Base-by-base conservation (phyloP, 2,888 invertebrate species). In the Pinctada fucata region DNA sequence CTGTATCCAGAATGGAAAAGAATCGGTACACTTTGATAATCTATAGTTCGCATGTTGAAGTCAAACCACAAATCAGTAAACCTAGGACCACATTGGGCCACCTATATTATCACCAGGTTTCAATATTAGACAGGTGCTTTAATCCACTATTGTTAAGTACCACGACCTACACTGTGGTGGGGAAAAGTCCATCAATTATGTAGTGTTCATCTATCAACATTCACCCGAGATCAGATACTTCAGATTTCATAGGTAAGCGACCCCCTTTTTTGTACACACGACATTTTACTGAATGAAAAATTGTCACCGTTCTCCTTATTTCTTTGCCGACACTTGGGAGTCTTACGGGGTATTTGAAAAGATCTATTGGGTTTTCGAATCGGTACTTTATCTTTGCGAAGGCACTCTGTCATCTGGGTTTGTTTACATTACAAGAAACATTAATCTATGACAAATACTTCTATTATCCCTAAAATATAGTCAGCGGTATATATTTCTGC, bases 101-200 rank as follows among this genome's bases (percentile, higher is more conserved):
- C 31, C 31, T 31, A 31, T 31, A 31, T 31, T 31, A 31, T 31
- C 31, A 31, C 31, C 31, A 31, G 31, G 31, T 31, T 31, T 31
- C 31, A 31, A 31, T 31, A 31, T 31, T 31, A 31, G 31, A 31
- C 31, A 31, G 31, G 31, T 31, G 31, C 31, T 31, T 31, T 31
- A 31, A 31, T 31, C 31, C 31, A 31, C 31, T 31, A 31, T 31
- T 31, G 31, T 31, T 31, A 31, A 31, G 31, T 31, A 31, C 31
- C 31, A 31, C 31, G 31, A 31, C 31, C 31, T 31, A 31, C 31
- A 31, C 31, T 31, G 31, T 31, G 31, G 31, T 31, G 31, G 3
- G 52, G 31, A 73, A 73, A 16, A 64, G 47, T 48, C 65, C 65
- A 63, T 47, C 73, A 48, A 73, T 73, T 47, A 73, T 49, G 13